These are phyloP conservation scores for Zaprionus taronus DNA, from an alignment of 1,140 invertebrate genomes.

Conservation along the genomic window DNA sequence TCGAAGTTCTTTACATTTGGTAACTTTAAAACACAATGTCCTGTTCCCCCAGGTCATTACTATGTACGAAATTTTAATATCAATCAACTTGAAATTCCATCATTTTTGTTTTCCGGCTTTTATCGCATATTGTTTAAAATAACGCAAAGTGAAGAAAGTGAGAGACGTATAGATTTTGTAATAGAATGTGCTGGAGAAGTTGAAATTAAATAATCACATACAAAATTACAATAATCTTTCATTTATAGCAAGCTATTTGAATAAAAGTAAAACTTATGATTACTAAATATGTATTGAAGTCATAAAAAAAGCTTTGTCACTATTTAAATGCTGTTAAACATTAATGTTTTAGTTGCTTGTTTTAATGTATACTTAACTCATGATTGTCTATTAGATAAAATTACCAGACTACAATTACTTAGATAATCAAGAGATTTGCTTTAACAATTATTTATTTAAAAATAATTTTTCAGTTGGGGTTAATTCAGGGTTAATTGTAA, in stretches of 20 bases:
- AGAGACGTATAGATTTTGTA: slow-evolving; percentile 17
- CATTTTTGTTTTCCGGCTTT: slow-evolving; percentile 29
- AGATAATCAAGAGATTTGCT: slow-evolving; percentile 3
- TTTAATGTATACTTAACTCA: neutral
- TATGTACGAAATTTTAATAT: slow-evolving; percentile 24
- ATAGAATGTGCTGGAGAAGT: slow-evolving; percentile 20
- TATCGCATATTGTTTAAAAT: slow-evolving; percentile 35
- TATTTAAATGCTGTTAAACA: too few species aligned
- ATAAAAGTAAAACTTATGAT: neutral
- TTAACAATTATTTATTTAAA: neutral
- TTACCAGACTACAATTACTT: neutral
- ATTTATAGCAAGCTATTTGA: neutral
- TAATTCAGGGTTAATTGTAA: neutral
- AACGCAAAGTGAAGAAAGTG: slow-evolving; percentile 1
- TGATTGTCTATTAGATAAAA: neutral
- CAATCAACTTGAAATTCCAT: slow-evolving; percentile 3
- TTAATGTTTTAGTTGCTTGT: too few species aligned
- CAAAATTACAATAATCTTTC: neutral
- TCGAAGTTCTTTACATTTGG: slow-evolving; percentile 24
- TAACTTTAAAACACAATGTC: slow-evolving; percentile 34
- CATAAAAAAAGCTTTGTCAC: too few species aligned
- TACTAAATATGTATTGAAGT: neutral
- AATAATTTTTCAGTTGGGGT: neutral
- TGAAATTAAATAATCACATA: slow-evolving; percentile 28
- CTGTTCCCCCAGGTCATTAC: slow-evolving; percentile 27